Evolutionary conservation across 2,113 vertebrate species (phyloP).

Genomic region (Bos taurus): ARS-UCD2.0 NC_037337.1:44890001-44890500

Average conservation of each 20-base stretch:
- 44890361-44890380: not conserved
- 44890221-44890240: rapidly evolving
- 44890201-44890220: not conserved
- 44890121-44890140: not conserved
- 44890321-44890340: not conserved
- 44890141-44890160: not conserved
- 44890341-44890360: not conserved
- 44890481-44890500: not conserved
- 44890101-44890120: not conserved
- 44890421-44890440: not conserved
- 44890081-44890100: not conserved
- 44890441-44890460: not conserved
- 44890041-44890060: not conserved
- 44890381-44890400: not conserved
- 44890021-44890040: not conserved
- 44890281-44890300: not conserved
- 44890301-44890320: not conserved
- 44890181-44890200: not conserved
- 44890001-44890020: not conserved
- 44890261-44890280: not conserved
- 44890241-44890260: not conserved
- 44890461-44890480: not conserved
- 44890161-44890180: not conserved
- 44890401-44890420: not conserved
- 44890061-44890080: not conserved